These are phyloP conservation scores for Sciurus carolinensis DNA, from an alignment of 2,797 vertebrate species.

Conservation along the genomic window DNA sequence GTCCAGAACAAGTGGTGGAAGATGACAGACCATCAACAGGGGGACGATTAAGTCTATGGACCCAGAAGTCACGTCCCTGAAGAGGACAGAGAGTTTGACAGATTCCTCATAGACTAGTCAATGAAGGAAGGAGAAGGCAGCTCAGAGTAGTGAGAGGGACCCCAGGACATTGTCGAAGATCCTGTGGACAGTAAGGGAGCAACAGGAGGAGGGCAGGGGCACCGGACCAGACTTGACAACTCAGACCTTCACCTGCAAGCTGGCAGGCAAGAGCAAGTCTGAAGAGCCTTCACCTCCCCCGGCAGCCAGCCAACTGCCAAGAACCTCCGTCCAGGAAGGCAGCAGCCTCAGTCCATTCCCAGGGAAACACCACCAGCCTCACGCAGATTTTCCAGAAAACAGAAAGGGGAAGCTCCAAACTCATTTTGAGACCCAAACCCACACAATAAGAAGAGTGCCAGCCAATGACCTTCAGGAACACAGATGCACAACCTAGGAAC, in stretches of 20 bases:
- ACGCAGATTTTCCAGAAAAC: neutral
- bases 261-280: no score
- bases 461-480: no score
- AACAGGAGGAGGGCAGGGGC: neutral
- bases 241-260: neutral
- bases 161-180: neutral
- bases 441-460: no score
- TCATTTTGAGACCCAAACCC: neutral
- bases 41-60: neutral
- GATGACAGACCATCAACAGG: no score
- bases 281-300: rapidly evolving
- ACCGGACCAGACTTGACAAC: no score
- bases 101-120: neutral
- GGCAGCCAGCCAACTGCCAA: no score
- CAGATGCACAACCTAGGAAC: no score
- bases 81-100: no score
- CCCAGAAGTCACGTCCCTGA: neutral
- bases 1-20: no score
- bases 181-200: no score
- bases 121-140: neutral
- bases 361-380: neutral
- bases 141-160: no score
- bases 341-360: neutral
- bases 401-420: neutral
- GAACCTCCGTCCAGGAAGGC: neutral